Evolutionary conservation across 1,140 invertebrate genomes (phyloP).

Genomic region (honey bee (Apis mellifera)): DNA sequence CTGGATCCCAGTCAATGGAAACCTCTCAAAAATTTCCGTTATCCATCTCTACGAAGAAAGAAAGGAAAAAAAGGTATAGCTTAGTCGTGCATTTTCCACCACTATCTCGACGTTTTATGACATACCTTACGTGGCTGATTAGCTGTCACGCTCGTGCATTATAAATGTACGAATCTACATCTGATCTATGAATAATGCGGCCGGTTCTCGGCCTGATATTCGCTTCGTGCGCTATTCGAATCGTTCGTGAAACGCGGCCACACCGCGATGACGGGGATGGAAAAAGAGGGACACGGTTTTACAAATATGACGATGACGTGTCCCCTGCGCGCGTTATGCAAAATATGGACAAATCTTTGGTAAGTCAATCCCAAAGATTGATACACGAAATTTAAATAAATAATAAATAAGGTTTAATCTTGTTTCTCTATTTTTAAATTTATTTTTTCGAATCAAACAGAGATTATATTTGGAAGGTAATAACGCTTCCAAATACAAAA

Average conservation of each 20-base stretch:
- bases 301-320: not conserved
- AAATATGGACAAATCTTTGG: not conserved
- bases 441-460: too few relatives aligned
- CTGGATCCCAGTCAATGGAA: too few relatives aligned
- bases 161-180: conserved; percentile 67
- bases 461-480: too few relatives aligned
- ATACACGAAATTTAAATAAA: not conserved
- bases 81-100: conserved; percentile 55
- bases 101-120: conserved; percentile 69
- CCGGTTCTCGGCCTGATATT: conserved; percentile 47
- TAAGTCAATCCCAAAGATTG: not conserved
- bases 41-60: not conserved
- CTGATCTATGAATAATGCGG: conserved; percentile 68
- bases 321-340: not conserved
- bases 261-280: not conserved
- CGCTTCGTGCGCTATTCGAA: conserved; percentile 46
- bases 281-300: not conserved
- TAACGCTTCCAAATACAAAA: too few relatives aligned
- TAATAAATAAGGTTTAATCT: too few relatives aligned
- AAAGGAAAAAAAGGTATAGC: not conserved
- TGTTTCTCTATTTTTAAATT: too few relatives aligned
- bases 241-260: conserved; percentile 35
- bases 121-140: conserved; percentile 67
- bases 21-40: too few relatives aligned
- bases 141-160: conserved; percentile 69